Percentiles rank a stretch among this genome's conserved stretches.
Evolutionary conservation across 2,888 invertebrate species (phyloP).

Genomic region (Isotomurus palustris): DNA sequence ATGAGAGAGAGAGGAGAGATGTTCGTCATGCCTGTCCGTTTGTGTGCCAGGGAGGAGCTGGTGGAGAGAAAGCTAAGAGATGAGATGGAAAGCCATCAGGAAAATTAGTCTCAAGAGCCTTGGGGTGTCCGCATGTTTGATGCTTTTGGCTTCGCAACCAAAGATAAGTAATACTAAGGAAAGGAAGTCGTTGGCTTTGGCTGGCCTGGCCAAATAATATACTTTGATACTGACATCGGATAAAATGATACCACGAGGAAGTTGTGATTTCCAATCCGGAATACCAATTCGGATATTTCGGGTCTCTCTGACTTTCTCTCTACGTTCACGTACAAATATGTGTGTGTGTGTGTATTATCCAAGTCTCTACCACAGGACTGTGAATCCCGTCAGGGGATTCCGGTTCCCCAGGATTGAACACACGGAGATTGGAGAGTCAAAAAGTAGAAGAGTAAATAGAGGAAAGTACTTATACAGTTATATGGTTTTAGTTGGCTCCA

Average conservation of each 20-base stretch:
- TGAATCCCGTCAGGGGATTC: too few relatives aligned
- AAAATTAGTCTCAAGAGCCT: constrained; percentile 40
- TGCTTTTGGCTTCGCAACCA: constrained; percentile 19
- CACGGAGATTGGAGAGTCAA: too few relatives aligned
- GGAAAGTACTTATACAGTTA: too few relatives aligned
- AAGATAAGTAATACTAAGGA: not conserved
- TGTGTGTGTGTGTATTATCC: too few relatives aligned
- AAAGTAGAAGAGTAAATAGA: too few relatives aligned
- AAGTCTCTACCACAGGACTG: too few relatives aligned
- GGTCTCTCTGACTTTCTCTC: too few relatives aligned
- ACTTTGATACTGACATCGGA: constrained; percentile 6
- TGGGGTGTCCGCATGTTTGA: constrained; percentile 35
- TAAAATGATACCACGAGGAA: constrained; percentile 8
- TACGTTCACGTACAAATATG: too few relatives aligned
- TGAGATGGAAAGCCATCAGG: constrained; percentile 36
- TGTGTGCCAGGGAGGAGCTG: constrained; percentile 8
- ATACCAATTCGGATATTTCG: constrained; percentile 13
- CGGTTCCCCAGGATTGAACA: too few relatives aligned
- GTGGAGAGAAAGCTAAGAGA: constrained; percentile 11
- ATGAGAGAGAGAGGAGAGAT: too few relatives aligned
- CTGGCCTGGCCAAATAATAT: constrained; percentile 2
- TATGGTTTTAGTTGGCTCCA: too few relatives aligned
- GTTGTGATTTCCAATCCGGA: constrained; percentile 30
- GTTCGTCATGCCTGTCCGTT: too few relatives aligned
- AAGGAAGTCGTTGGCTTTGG: not conserved